Evolutionary conservation across 35 echinoderm and acorn worm genomes (phyloP), one percentile per base, ranked within the genome.

Genomic region (Patiria miniata): DNA sequence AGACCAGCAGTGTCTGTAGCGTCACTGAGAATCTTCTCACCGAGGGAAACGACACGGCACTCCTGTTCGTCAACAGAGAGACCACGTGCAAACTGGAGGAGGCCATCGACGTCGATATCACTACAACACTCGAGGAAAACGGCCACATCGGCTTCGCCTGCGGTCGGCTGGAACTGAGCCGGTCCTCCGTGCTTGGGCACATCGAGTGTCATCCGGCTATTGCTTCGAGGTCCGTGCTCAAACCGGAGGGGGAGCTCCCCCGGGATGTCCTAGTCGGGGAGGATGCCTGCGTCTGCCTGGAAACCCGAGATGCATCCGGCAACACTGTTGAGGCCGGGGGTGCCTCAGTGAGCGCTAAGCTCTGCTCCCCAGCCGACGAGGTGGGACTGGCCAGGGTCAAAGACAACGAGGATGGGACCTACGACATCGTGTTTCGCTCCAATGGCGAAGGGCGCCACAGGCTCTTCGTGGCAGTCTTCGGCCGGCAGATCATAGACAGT

Each of bases 351-450:
- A 86, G 92, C 10, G 96, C 96, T n/a, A 98, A 98, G 85, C 39
- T 98, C 6, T 94, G 93, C 37, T 92, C 92, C 8, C 96, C 96
- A 9, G 80, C 83, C 7, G 96, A 92, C 5, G 96, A 94, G 78
- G 96, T 98, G 36, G 96, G 92, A 6, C 88, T 98, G 14, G 96
- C 92, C 10, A 84, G 90, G 65, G 96, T 98, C 3, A 87, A 61
- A 56, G 90, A 98, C 77, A 57, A 83, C 34, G 81, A 92, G 33
- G 89, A 98, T 37, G 96, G 96, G 26, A 87, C 78, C 52, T 98
- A 98, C 52, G 89, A 94, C 38, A 92, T 99, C 30, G 88, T 84
- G 19, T 94, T 94, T 83, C 80, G 96, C 12, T 93, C 96, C 17
- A 91, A 90, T 37, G 73, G 82, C 42, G 86, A 90, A 12, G 96